Evolutionary conservation across 2,888 invertebrate genomes (phyloP), one percentile per base, ranked within the genome.

Genomic region (Limnephilus lunatus): DNA sequence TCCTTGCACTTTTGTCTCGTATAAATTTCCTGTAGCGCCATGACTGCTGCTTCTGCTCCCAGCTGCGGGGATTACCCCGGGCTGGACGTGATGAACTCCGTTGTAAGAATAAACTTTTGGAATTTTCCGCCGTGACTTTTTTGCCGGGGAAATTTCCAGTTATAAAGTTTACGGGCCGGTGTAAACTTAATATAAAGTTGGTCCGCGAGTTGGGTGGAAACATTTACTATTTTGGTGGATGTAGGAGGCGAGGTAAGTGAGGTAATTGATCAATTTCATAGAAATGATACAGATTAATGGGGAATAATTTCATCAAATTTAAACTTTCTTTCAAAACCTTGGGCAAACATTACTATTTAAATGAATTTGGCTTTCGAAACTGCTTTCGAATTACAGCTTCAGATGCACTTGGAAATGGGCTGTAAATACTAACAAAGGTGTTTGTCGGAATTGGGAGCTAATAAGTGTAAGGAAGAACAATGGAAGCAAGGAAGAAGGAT

Each of bases 101-200:
- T 91, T 93, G 92, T 90, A 92, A 82, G 91, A 86, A 80, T 81
- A 91, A 92, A 92, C 48, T 92, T 93, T 90, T 44, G 90, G 88
- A 91, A 89, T 92, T 93, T 93, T 91, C 91, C 91, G 91, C 86
- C 30, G 86, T 32, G 90, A 32, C 32, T 89, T 93, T 93, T 93
- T 93, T 92, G 91, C 93, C 86, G 81, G 30, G 83, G 90, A 92
- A 91, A 90, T 93, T 92, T 91, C 91, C 82, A 92, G 93, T 93
- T 92, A 91, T 83, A 93, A 93, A 93, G 92, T 93, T 93, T 92
- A 91, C 91, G 92, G 91, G 89, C 86, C 80, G 92, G 89, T 90
- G 90, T 91, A 89, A 93, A 93, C 92, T 93, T 93, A 92, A 93
- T 93, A 93, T 89, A 93, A 93, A 93, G 89, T 85, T 90, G 44